A percentile compares a stretch with the other conserved stretches of the same genome.
These are phyloP conservation scores for Lichenostomus cassidix DNA, from an alignment of 2,113 vertebrate species.

Conservation along the genomic window DNA sequence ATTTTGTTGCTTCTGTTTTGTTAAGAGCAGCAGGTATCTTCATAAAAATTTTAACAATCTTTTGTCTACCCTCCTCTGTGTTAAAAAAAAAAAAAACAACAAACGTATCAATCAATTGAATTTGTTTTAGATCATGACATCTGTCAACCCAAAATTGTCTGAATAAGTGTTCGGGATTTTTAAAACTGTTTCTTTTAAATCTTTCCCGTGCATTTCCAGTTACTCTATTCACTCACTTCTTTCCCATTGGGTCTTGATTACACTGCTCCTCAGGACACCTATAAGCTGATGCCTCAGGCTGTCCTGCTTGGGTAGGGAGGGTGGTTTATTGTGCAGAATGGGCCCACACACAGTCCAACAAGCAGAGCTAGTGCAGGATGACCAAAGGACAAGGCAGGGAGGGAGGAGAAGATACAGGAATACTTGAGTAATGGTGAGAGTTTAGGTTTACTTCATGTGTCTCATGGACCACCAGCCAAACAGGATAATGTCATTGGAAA, in stretches of 20 bases:
- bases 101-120: neutral
- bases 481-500: rapidly evolving
- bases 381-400: neutral
- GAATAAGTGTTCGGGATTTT: neutral
- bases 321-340: rapidly evolving
- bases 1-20: conserved; percentile 65
- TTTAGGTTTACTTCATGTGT: neutral
- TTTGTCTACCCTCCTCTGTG: conserved; percentile 59
- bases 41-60: conserved; percentile 71
- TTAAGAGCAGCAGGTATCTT: conserved; percentile 65
- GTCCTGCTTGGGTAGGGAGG: neutral
- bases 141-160: neutral
- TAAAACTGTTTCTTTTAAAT: neutral
- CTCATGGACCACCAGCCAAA: neutral
- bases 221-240: neutral
- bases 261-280: neutral
- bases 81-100: neutral
- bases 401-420: neutral
- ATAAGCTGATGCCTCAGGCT: neutral
- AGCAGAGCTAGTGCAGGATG: neutral
- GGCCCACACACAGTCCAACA: neutral
- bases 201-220: neutral
- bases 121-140: neutral
- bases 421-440: rapidly evolving
- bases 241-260: neutral